Percentiles rank a stretch among this genome's conserved stretches.
phyloP scores from a whole-genome alignment of 2,113 vertebrate species.

The Accipiter cooperii region DNA sequence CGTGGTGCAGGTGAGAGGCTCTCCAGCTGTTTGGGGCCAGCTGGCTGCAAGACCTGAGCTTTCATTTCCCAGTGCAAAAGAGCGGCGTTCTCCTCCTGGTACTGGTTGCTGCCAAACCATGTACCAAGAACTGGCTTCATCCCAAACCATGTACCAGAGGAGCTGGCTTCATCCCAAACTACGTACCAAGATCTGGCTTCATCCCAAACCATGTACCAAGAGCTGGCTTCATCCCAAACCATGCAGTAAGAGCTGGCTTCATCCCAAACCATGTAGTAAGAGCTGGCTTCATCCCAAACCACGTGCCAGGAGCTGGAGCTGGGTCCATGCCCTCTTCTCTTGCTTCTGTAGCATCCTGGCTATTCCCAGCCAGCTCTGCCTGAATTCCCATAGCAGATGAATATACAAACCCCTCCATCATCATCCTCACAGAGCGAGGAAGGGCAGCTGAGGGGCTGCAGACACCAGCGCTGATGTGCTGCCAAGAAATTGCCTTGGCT shows the following conservation, averaged over 20 bases:
- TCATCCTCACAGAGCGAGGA: neutral
- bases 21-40: neutral
- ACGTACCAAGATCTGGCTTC: neutral
- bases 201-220: neutral
- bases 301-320: neutral
- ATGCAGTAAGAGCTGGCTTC: neutral
- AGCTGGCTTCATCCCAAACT: neutral
- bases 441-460: neutral
- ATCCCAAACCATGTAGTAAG: neutral
- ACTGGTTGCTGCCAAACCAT: neutral
- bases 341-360: neutral
- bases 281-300: neutral
- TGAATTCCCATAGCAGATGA: neutral
- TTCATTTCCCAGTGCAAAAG: neutral
- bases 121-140: neutral
- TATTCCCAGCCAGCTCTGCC: neutral
- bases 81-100: fast-evolving
- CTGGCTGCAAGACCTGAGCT: neutral
- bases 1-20: neutral
- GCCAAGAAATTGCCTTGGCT: neutral
- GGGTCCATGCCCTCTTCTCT: neutral
- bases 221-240: neutral
- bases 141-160: neutral
- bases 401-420: neutral
- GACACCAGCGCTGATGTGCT: neutral